These are phyloP conservation scores for Phenganax stokvisi DNA, from an alignment of 92 coral and sea anemone species.

Conservation along the genomic window DNA sequence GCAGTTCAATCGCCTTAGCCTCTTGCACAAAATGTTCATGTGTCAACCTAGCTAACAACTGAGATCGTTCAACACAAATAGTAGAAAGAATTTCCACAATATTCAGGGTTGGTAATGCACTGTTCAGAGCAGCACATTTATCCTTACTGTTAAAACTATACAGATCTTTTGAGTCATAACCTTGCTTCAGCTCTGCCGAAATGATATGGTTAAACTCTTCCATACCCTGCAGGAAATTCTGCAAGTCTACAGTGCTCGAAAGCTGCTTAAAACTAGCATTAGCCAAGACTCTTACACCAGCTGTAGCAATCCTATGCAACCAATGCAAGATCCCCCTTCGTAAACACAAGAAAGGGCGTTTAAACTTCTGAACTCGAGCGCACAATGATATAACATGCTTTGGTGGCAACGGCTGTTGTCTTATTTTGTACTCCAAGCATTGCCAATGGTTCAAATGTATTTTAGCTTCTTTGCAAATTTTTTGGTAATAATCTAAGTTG, in stretches of 20 bases:
- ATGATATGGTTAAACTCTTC: constrained; percentile 31
- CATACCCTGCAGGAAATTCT: constrained; percentile 35
- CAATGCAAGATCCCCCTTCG: constrained; percentile 18
- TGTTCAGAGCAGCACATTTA: constrained; percentile 1
- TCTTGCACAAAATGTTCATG: constrained; percentile 34
- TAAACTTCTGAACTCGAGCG: constrained; percentile 10
- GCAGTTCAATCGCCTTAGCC: constrained; percentile 32
- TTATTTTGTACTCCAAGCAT: constrained; percentile 12
- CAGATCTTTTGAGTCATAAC: not conserved
- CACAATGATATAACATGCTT: not conserved
- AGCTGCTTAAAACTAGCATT: constrained; percentile 41
- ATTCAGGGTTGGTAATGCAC: constrained; percentile 7
- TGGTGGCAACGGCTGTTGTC: constrained; percentile 12
- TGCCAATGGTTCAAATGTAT: constrained; percentile 61
- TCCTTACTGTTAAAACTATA: constrained; percentile 1
- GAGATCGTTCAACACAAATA: constrained; percentile 28
- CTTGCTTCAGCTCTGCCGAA: constrained; percentile 3
- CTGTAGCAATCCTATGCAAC: constrained; percentile 18
- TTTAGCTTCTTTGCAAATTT: constrained; percentile 78
- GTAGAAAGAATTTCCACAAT: constrained; percentile 29
- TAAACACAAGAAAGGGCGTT: constrained; percentile 15
- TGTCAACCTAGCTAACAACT: constrained; percentile 25
- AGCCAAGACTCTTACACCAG: constrained; percentile 31
- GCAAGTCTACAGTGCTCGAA: constrained; percentile 36
- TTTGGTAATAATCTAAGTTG: constrained; percentile 45